Conservation (phyloP, 2,888 invertebrate genomes). For the Cyclophora punctaria region DNA sequence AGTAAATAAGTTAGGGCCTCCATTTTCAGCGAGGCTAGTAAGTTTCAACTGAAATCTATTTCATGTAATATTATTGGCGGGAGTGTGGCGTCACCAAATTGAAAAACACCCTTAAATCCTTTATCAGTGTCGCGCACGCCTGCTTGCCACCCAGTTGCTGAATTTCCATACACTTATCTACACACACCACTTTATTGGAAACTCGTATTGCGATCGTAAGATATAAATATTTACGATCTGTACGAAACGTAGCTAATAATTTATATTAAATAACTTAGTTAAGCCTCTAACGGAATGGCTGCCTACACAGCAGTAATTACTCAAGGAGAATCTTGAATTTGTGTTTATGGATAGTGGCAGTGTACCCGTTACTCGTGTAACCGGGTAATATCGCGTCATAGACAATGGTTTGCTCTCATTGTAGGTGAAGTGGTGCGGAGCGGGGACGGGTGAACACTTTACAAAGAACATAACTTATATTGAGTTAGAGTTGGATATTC, state of each 20-base stretch:
- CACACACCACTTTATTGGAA: constrained; percentile 38
- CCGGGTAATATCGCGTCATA: background rate
- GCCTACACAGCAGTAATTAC: too few species aligned
- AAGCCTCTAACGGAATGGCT: background rate
- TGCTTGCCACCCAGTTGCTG: constrained; percentile 33
- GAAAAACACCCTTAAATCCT: constrained; percentile 54
- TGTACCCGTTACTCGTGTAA: too few species aligned
- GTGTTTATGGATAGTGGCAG: too few species aligned
- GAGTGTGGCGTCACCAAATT: constrained; percentile 37
- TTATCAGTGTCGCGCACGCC: constrained; percentile 53
- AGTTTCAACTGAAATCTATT: constrained; percentile 24
- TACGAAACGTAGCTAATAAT: constrained; percentile 9
- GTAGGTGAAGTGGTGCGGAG: too few species aligned
- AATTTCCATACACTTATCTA: constrained; percentile 56
- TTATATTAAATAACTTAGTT: background rate
- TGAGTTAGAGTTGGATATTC: constrained; percentile 10
- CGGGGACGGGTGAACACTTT: too few species aligned
- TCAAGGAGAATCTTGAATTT: too few species aligned
- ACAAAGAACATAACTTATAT: constrained; percentile 6
- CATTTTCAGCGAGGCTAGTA: constrained; percentile 1
- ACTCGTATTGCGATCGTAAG: constrained; percentile 27
- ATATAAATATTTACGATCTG: constrained; percentile 36
- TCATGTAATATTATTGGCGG: constrained; percentile 37
- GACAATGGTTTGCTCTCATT: background rate
- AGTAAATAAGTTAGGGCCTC: too few species aligned